Percentiles rank a stretch among this genome's conserved stretches.
These are phyloP conservation scores for Vireo altiloquus DNA, from an alignment of 2,113 vertebrate genomes.

Conservation along the genomic window DNA sequence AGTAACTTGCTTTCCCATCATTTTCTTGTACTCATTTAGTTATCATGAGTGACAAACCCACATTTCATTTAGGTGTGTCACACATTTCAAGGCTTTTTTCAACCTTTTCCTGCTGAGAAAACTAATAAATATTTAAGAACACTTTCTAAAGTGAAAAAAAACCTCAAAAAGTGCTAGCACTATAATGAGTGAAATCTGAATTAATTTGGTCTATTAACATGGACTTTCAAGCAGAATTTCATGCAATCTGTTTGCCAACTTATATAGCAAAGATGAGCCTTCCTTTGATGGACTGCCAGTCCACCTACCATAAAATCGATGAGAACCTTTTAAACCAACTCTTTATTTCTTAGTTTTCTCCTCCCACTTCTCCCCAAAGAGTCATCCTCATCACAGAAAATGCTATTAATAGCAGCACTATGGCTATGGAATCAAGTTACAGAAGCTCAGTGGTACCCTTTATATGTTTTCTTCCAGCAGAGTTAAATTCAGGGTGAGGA, in stretches of 20 bases:
- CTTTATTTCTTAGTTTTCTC: neutral
- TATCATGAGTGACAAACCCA: neutral
- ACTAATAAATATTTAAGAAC: slow-evolving; percentile 3
- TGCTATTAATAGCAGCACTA: neutral
- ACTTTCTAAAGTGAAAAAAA: neutral
- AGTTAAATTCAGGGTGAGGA: neutral
- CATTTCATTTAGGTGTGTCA: neutral
- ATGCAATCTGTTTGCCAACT: neutral
- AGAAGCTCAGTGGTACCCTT: neutral
- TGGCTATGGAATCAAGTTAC: neutral
- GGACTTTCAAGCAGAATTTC: neutral
- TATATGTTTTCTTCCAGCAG: neutral
- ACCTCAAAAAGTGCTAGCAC: neutral
- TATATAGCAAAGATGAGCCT: neutral
- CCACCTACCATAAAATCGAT: neutral
- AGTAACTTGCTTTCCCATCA: neutral
- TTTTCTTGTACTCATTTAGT: neutral
- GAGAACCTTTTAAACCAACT: neutral
- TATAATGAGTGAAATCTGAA: neutral
- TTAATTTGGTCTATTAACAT: neutral
- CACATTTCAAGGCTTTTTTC: neutral
- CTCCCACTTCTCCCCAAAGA: neutral
- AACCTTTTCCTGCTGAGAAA: neutral
- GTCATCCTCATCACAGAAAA: neutral
- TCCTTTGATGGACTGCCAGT: neutral